A percentile compares a stretch with the other conserved stretches of the same genome.
These are phyloP conservation scores for Eupithecia vulgata DNA, from an alignment of 2,888 invertebrate genomes.

Conservation along the genomic window DNA sequence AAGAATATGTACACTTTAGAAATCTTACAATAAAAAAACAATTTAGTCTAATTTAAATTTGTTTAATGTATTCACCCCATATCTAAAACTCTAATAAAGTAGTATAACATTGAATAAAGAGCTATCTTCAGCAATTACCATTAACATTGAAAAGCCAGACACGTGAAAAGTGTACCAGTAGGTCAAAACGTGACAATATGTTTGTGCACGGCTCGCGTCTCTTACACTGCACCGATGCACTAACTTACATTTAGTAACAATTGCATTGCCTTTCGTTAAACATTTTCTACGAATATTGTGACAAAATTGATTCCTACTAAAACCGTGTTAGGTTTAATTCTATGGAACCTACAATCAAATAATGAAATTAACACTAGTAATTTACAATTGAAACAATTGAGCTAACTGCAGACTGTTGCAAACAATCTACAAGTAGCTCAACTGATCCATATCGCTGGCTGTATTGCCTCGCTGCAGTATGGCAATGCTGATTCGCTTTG, in stretches of 20 bases:
- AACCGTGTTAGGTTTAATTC: neutral
- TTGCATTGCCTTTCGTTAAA: neutral
- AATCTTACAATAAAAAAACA: neutral
- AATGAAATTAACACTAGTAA: too few species aligned
- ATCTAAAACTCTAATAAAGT: neutral
- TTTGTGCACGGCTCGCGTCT: neutral
- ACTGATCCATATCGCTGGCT: too few species aligned
- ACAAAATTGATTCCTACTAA: neutral
- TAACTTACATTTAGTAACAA: neutral
- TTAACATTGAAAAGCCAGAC: constrained; percentile 21
- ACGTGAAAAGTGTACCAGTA: constrained; percentile 37
- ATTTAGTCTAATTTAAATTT: neutral
- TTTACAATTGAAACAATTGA: too few species aligned
- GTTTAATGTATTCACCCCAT: neutral
- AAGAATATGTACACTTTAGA: neutral
- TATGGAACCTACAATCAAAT: neutral
- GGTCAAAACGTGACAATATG: constrained; percentile 41
- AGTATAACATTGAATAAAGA: neutral
- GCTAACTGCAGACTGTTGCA: too few species aligned
- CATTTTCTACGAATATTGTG: neutral
- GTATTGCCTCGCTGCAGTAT: too few species aligned
- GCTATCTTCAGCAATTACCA: constrained; percentile 10
- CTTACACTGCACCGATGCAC: constrained; percentile 1
- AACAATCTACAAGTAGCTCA: too few species aligned
- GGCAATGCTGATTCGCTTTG: too few species aligned